phyloP scores from a whole-genome alignment of 2,797 vertebrate genomes.

The Tadarida brasiliensis region DNA sequence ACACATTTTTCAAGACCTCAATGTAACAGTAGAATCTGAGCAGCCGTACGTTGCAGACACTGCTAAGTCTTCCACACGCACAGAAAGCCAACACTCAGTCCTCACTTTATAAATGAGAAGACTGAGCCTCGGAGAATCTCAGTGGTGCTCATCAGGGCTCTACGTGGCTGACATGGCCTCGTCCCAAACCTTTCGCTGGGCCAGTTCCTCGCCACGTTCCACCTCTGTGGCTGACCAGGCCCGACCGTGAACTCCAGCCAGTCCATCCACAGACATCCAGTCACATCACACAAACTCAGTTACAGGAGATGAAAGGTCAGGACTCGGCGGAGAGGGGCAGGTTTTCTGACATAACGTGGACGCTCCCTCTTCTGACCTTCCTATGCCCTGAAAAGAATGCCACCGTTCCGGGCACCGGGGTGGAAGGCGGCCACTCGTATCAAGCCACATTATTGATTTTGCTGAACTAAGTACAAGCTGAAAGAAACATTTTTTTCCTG shows the following conservation, averaged over 20 bases:
- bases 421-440: too few relatives aligned
- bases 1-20: background rate
- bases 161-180: background rate
- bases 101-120: background rate
- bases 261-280: background rate
- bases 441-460: background rate
- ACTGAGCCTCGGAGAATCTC: background rate
- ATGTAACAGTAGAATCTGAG: background rate
- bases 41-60: background rate
- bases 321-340: background rate
- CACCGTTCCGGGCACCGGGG: rapidly evolving
- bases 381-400: background rate
- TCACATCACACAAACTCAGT: background rate
- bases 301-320: background rate
- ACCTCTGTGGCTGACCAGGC: background rate
- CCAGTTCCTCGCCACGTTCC: too few relatives aligned
- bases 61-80: background rate
- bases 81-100: background rate
- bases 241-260: too few relatives aligned
- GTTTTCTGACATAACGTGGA: background rate
- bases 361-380: background rate
- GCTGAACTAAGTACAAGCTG: background rate
- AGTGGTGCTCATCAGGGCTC: background rate
- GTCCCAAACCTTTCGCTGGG: background rate
- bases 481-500: background rate